Conservation (phyloP, 2,888 invertebrate species). For the Pristionchus maxplancki region DNA sequence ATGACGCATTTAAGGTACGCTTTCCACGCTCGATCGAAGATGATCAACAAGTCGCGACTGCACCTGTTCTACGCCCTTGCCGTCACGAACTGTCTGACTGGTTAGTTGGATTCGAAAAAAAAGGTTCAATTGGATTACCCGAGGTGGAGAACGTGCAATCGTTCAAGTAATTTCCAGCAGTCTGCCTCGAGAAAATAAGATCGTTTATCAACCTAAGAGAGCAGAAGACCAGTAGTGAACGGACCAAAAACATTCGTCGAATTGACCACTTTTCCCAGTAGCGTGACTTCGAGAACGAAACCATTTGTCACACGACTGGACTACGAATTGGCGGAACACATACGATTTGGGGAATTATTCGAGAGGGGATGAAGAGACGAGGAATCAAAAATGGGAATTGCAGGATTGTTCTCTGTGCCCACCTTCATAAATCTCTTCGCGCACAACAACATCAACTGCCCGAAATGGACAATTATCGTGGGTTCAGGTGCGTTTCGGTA, state of each 20-base stretch:
- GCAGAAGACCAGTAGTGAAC: too few species aligned
- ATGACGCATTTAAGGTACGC: constrained; percentile 51
- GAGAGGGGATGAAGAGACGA: too few species aligned
- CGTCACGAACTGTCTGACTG: constrained; percentile 65
- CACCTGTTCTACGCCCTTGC: constrained; percentile 64
- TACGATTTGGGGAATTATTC: too few species aligned
- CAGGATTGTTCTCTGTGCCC: constrained; percentile 66
- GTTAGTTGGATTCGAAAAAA: too few species aligned
- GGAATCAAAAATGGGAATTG: too few species aligned
- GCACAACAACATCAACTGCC: constrained; percentile 58
- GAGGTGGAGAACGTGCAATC: too few species aligned
- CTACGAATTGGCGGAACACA: neutral
- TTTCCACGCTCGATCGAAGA: constrained; percentile 56
- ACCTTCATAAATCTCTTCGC: constrained; percentile 61
- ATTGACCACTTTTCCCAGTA: neutral
- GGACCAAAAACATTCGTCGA: too few species aligned
- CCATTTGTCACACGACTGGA: neutral
- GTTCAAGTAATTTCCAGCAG: too few species aligned
- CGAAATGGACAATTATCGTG: constrained; percentile 60
- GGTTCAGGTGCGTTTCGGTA: constrained; percentile 59
- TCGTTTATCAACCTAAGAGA: too few species aligned
- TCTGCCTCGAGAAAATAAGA: too few species aligned
- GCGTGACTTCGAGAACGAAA: neutral
- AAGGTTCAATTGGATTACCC: too few species aligned
- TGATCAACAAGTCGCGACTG: constrained; percentile 62